These are phyloP conservation scores for Porphyrio hochstetteri DNA, from an alignment of 2,113 vertebrate genomes.

Conservation along the genomic window DNA sequence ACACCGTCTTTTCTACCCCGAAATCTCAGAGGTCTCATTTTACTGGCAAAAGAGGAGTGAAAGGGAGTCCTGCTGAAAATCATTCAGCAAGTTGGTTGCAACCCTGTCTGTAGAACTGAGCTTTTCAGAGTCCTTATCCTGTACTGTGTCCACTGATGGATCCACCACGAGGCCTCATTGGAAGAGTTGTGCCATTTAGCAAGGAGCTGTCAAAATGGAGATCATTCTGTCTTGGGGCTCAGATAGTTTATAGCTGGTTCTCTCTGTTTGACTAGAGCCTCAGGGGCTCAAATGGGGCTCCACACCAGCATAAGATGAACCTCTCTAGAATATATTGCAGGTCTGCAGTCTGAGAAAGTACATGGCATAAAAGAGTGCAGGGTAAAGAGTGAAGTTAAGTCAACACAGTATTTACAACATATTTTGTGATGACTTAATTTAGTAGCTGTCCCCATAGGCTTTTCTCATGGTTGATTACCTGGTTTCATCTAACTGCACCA, in stretches of 20 bases:
- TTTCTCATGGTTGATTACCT: background rate
- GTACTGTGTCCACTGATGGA: fast-evolving
- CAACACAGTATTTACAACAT: background rate
- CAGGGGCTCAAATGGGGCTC: background rate
- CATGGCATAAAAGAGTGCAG: background rate
- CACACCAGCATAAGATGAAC: background rate
- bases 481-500: background rate
- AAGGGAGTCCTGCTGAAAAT: background rate
- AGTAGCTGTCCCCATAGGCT: conserved; percentile 18
- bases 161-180: background rate
- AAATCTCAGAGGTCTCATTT: background rate
- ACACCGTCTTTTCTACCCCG: background rate
- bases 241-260: conserved; percentile 6
- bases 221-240: background rate
- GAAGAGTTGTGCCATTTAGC: background rate
- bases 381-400: conserved; percentile 17
- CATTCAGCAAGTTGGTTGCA: background rate
- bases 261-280: background rate
- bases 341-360: background rate
- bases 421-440: conserved; percentile 36
- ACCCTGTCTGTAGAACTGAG: background rate
- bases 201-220: background rate
- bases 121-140: background rate
- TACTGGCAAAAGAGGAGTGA: background rate
- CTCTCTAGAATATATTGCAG: background rate